Evolutionary conservation across 37 sponge, comb jelly and placozoan species (phyloP).

Genomic region (Dysidea cf. avara): DNA sequence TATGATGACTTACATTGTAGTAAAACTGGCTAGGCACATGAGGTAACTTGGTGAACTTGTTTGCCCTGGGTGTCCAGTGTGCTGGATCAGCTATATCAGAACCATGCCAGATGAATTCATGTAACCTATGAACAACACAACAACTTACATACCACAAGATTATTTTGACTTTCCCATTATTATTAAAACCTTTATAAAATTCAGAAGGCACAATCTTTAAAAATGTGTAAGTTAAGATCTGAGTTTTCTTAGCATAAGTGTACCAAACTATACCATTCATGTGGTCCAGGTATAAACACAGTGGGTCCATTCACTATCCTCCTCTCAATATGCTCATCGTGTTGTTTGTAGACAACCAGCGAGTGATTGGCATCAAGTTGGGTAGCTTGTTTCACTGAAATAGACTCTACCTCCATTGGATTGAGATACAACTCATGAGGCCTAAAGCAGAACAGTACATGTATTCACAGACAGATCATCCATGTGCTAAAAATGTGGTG

Average conservation of each 20-base stretch:
- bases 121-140: conserved; percentile 70
- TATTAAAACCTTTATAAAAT: no score
- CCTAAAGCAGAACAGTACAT: no score
- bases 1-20: conserved; percentile 54
- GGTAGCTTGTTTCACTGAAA: conserved; percentile 37
- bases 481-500: no score
- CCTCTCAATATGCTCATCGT: conserved; percentile 62
- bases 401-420: conserved; percentile 56
- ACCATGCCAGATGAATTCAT: conserved; percentile 87
- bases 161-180: neutral
- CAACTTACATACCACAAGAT: neutral
- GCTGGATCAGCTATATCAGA: conserved; percentile 44
- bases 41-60: conserved; percentile 62
- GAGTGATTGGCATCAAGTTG: conserved; percentile 65
- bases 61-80: conserved; percentile 33
- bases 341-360: conserved; percentile 80
- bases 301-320: conserved; percentile 70
- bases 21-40: conserved; percentile 65
- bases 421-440: conserved; percentile 59
- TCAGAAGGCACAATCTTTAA: no score
- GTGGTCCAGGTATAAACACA: conserved; percentile 64
- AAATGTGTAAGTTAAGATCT: no score
- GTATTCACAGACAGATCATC: no score
- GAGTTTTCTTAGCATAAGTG: no score
- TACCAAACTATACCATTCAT: conserved; percentile 90